Base-by-base conservation (phyloP, 1,140 invertebrate genomes). In the Lepidostoma basale region DNA sequence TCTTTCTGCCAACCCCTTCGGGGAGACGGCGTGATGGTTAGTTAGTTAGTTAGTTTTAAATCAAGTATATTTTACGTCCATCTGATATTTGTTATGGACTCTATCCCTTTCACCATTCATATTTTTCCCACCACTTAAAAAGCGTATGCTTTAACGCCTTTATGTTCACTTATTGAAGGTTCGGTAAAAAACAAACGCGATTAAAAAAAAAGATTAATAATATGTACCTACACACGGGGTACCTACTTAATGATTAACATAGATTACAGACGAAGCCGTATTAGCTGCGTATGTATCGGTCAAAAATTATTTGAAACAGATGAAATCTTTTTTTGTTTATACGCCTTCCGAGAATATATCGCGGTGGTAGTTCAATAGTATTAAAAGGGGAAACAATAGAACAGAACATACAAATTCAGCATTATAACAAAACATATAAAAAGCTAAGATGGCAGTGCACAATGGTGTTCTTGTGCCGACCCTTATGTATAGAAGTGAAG, bases 181-280 rank as follows among this genome's bases (percentile, higher is more conserved):
- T 59, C 22, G 33, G 20, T 59, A 40, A 56, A 30, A 33, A 33
- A 33, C 30, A 56, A 56, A 25, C 5, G 23, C 20, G 23, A 30
- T 56, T 33, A 18, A 22, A 33, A 59, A 59, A 59, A 39, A 59
- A 59, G 49, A 54, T 54, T 33, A 33, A 14, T 30, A 54, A 54
- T 54, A 14, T 36, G 33, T 12, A 8, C 10, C 9, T 59, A n/a
- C 20, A 14, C 23, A 59, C 30, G 30, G 12, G 30, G 9, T 59
- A 9, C n/a, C 54, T 33, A 39, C 18, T 39, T 39, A 5, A 59
- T 28, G 23, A 54, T 54, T 54, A 54, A 26, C 49, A 54, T 54
- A 54, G 30, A 54, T 6, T 47, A 47, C 20, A 47, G 16, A 4
- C 9, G 10, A 10, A 14, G 20, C 25, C 12, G 30, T 30, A 16